These are phyloP conservation scores for Spermophilus dauricus DNA, from an alignment of 2,113 vertebrate genomes.

Conservation along the genomic window DNA sequence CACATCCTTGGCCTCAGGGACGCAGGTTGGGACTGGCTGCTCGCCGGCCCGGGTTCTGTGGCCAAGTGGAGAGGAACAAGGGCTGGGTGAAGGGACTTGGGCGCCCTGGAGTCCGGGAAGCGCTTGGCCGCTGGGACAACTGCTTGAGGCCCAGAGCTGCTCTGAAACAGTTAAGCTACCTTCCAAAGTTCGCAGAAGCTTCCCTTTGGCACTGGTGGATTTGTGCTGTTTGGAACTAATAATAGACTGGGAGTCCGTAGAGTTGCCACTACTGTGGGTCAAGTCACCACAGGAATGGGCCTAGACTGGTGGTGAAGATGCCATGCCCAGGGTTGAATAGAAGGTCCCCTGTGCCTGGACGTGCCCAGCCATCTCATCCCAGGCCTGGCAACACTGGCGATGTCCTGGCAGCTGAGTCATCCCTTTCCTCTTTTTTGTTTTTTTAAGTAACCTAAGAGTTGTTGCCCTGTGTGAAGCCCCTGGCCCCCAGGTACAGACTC, in stretches of 20 bases:
- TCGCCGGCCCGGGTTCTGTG: not conserved
- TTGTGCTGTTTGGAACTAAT: slow-evolving; percentile 50
- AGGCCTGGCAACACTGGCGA: not conserved
- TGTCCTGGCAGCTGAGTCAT: slow-evolving; percentile 13
- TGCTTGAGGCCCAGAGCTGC: not conserved
- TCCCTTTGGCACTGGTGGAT: slow-evolving; percentile 57
- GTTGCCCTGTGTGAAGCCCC: not conserved
- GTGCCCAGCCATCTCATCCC: not conserved
- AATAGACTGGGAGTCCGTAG: not conserved
- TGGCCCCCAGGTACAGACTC: too few relatives aligned
- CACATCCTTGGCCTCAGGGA: slow-evolving; percentile 2
- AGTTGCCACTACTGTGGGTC: not conserved
- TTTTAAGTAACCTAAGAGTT: slow-evolving; percentile 45
- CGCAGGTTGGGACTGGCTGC: slow-evolving; percentile 10
- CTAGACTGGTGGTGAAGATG: not conserved
- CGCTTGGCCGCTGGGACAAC: not conserved
- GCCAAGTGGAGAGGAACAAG: not conserved
- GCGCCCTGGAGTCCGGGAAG: not conserved
- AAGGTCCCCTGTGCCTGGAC: not conserved
- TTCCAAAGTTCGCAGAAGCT: slow-evolving; percentile 65
- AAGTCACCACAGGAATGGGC: not conserved
- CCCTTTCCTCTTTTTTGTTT: not conserved
- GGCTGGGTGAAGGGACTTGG: accelerated
- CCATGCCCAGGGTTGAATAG: not conserved
- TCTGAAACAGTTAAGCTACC: slow-evolving; percentile 33